Percentiles rank a stretch among this genome's conserved stretches.
Conservation (phyloP, 2,888 invertebrate genomes). For the Plebejus melissa region DNA sequence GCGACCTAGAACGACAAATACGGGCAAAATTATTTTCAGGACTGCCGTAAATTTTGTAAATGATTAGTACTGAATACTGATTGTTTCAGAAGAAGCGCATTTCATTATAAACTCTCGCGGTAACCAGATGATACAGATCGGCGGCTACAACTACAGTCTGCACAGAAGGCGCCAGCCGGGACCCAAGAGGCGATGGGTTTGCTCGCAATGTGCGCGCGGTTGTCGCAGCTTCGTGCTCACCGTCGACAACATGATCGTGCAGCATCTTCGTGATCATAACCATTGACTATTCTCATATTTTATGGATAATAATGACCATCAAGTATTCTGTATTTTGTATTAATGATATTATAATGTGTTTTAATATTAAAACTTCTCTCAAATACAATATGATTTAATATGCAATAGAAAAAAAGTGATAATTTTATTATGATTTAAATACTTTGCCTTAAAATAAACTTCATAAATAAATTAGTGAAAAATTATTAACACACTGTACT, state of each 20-base stretch:
- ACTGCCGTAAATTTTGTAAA: background rate
- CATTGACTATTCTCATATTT: background rate
- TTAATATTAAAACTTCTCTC: background rate
- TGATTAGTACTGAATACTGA: background rate
- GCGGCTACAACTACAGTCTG: background rate
- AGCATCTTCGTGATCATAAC: background rate
- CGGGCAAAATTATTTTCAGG: background rate
- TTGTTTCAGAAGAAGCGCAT: background rate
- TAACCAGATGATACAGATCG: background rate
- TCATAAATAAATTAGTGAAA: too few relatives aligned
- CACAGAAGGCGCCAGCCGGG: background rate
- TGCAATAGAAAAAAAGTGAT: background rate
- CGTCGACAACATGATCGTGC: background rate
- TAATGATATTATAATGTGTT: too few relatives aligned
- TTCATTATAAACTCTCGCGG: background rate
- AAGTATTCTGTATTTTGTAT: background rate
- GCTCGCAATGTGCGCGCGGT: background rate
- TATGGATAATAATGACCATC: background rate
- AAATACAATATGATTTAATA: too few relatives aligned
- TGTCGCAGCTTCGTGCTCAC: slow-evolving; percentile 1
- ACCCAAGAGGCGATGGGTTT: background rate
- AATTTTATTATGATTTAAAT: too few relatives aligned
- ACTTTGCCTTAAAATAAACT: too few relatives aligned
- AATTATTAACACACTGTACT: too few relatives aligned
- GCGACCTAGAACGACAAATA: too few relatives aligned